Base-by-base conservation (phyloP, 2,113 vertebrate species). In the Lamprotornis superbus region DNA sequence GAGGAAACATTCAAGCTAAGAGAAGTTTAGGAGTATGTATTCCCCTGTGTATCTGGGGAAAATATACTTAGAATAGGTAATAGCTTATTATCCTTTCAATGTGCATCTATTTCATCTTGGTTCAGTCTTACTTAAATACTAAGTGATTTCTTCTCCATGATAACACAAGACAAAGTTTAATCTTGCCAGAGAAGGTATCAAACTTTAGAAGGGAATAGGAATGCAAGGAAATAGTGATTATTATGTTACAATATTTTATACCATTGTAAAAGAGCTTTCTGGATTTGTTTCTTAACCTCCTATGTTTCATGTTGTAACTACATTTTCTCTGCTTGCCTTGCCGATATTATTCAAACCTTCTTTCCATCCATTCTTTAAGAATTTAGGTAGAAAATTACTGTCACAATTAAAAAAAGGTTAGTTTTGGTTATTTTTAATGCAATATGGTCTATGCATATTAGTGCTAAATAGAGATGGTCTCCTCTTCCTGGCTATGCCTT, bases 71-170 rank as follows among this genome's bases (percentile, higher is more conserved):
- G 27, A 78, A 90, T 42, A 84, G 39, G 52, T 82, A 93, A 91
- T 31, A 61, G 37, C 67, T 94, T 76, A 88, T 93, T 87, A 92
- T 73, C n/a, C 75, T 88, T 93, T 83, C 73, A 90, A 71, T 6
- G 8, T 23, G 12, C 21, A 73, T 46, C 20, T 21, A 65, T 88
- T 88, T 49, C 27, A 68, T 92, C 83, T 74, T 12, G 80, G 70
- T 74, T 82, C 63, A 88, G 40, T 73, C 55, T 88, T 77, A 55
- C 59, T 74, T 93, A 92, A 75, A 63, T 33, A 60, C 20, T 82
- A 68, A 87, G 13, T 71, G 20, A 78, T 56, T 87, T 81, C 7
- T 67, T 75, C 75, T 89, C 80, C 15, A 4, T 68, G 35, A 67
- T 33, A 37, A 57, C n/a, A 57, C 2, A 2, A 90, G 12, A 28